Conservation (phyloP, 2,113 vertebrate genomes). For the Rallus limicola region DNA sequence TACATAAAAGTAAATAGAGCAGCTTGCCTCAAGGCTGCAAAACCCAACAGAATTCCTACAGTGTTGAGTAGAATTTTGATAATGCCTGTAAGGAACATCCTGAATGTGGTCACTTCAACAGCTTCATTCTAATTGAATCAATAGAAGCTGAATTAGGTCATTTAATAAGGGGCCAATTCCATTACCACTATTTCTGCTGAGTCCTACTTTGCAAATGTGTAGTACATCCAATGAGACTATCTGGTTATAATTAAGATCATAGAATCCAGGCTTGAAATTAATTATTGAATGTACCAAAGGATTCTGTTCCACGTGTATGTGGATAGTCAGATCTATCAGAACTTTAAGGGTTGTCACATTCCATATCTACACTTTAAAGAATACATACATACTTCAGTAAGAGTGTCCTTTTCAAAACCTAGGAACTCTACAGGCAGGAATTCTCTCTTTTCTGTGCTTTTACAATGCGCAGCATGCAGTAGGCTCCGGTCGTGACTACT, state of each 20-base stretch:
- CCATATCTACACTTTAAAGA: background rate
- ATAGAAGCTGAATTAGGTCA: background rate
- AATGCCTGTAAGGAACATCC: background rate
- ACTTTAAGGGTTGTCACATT: background rate
- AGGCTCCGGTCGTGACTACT: background rate
- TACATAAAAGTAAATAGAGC: background rate
- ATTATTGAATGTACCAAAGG: background rate
- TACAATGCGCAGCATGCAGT: background rate
- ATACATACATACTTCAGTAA: background rate
- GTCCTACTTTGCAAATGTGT: background rate
- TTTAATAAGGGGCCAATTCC: background rate
- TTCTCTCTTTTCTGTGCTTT: background rate
- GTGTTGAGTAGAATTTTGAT: background rate
- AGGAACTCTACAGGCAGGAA: background rate
- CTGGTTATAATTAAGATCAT: background rate
- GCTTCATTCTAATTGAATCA: background rate
- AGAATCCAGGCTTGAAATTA: background rate
- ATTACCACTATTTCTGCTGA: background rate
- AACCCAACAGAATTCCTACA: background rate
- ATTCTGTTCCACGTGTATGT: background rate
- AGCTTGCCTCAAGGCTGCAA: background rate
- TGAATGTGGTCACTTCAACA: background rate
- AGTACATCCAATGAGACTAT: background rate
- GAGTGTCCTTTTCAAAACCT: background rate
- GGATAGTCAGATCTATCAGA: background rate